Evolutionary conservation across 2,888 invertebrate genomes (phyloP), one percentile per base, ranked within the genome.

Genomic region (Melanophora roralis): DNA sequence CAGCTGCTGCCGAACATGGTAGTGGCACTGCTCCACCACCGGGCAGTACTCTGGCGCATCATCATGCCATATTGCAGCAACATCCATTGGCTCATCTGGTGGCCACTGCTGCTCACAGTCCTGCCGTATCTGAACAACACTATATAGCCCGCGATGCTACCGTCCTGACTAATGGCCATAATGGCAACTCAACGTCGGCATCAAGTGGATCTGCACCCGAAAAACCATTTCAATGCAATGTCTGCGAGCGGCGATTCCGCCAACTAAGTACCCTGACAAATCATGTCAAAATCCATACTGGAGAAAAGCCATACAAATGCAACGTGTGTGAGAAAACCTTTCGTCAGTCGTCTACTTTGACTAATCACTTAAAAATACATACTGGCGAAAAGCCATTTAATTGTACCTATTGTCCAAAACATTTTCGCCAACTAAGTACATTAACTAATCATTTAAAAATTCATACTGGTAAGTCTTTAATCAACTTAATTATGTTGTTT

Each of bases 321-420:
- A 88, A 88, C 84, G 88, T 90, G 84, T 90, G 90, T 86, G 89
- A 89, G 85, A 90, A 90, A 86, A 86, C 89, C 83, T 90, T 90
- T 85, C 89, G 90, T 85, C 90, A 90, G 87, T 89, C 89, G 84
- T 89, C 89, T 81, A 90, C 90, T 55, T 85, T 90, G 82, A 90
- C 90, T 83, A 90, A 90, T 84, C 90, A 90, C 83, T 84, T 90
- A 81, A 90, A 90, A 86, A 90, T 90, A 73, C 90, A 90, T 81
- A 90, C 90, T 43, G 90, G 90, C 71, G 90, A 90, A 81, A 90
- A 90, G 84, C 90, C 89, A 27, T 90, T 89, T 83, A 87, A 86
- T 80, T 90, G 89, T 85, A 88, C 88, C 81, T 90, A 86, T 81
- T 90, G 90, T 83, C 87, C 88, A 75, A 90, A 90, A 85, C 87